A percentile compares a stretch with the other conserved stretches of the same genome.
phyloP scores from a whole-genome alignment of 2,888 invertebrate genomes.

The Agrotis puta region DNA sequence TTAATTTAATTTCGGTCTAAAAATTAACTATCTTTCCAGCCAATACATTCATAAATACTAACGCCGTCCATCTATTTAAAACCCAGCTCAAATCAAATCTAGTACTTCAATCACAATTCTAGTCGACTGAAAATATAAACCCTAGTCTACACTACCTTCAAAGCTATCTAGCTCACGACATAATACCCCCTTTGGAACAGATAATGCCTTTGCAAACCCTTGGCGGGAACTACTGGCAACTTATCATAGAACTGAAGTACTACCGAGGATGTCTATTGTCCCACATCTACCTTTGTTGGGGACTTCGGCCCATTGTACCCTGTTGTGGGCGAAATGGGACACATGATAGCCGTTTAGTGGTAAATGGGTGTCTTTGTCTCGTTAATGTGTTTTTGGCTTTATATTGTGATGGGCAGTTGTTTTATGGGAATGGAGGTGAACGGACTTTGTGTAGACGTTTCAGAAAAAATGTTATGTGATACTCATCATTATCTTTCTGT shows the following conservation, averaged over 20 bases:
- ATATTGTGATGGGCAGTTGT: constrained; percentile 10
- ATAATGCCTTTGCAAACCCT: constrained; percentile 47
- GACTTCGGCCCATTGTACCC: constrained; percentile 26
- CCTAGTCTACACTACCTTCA: constrained; percentile 4
- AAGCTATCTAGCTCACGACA: constrained; percentile 20
- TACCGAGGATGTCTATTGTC: constrained; percentile 51
- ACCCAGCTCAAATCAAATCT: neutral
- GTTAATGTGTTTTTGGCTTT: constrained; percentile 32
- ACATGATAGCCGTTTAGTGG: constrained; percentile 39
- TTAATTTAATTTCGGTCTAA: too few relatives aligned
- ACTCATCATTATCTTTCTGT: too few relatives aligned
- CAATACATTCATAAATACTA: neutral
- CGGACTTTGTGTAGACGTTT: too few relatives aligned
- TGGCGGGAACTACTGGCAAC: constrained; percentile 41
- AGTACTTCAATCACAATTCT: neutral
- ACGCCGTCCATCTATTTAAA: neutral
- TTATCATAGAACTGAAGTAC: constrained; percentile 22
- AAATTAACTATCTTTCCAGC: too few relatives aligned
- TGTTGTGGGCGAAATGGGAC: constrained; percentile 39
- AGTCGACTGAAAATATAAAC: neutral
- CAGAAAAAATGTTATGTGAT: too few relatives aligned
- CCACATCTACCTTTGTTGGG: constrained; percentile 33
- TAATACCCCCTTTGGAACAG: constrained; percentile 30
- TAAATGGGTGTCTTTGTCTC: constrained; percentile 39
- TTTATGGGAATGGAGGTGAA: neutral